A percentile compares a stretch with the other conserved stretches of the same genome.
Evolutionary conservation across 2,888 invertebrate species (phyloP).

Genomic region (Cantharis lateralis): DNA sequence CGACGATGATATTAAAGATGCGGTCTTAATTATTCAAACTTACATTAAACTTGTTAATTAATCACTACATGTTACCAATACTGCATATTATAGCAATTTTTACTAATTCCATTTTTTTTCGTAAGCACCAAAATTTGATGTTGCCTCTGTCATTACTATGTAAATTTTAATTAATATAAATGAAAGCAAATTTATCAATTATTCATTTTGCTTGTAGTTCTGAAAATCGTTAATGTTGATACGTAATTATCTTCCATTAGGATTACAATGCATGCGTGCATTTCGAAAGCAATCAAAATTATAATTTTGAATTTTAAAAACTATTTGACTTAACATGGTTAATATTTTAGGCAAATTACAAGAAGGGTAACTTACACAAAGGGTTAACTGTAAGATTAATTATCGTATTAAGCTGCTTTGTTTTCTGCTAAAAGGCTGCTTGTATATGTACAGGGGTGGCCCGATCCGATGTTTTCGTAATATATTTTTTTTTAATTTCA

Average conservation of each 20-base stretch:
- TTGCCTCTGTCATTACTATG: background rate
- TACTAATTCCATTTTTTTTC: too few relatives aligned
- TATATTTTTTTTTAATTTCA: too few relatives aligned
- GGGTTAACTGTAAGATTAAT: background rate
- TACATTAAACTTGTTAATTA: slow-evolving; percentile 9
- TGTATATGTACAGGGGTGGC: background rate
- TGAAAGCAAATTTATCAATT: slow-evolving; percentile 9
- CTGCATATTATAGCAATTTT: too few relatives aligned
- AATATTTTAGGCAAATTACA: background rate
- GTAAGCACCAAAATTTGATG: too few relatives aligned
- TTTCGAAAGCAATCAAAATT: background rate
- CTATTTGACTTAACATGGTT: background rate
- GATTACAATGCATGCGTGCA: background rate
- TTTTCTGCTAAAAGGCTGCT: background rate
- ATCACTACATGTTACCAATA: too few relatives aligned
- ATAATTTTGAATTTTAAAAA: background rate
- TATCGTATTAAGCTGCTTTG: background rate
- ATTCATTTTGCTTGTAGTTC: slow-evolving; percentile 5
- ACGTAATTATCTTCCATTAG: background rate
- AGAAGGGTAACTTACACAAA: background rate
- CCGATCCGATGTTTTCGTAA: background rate
- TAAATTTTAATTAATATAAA: slow-evolving; percentile 13
- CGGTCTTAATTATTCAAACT: slow-evolving; percentile 24
- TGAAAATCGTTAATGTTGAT: slow-evolving; percentile 12
- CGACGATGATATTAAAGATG: slow-evolving; percentile 24